phyloP scores from a whole-genome alignment of 2,888 invertebrate species.

The Chesias legatella region DNA sequence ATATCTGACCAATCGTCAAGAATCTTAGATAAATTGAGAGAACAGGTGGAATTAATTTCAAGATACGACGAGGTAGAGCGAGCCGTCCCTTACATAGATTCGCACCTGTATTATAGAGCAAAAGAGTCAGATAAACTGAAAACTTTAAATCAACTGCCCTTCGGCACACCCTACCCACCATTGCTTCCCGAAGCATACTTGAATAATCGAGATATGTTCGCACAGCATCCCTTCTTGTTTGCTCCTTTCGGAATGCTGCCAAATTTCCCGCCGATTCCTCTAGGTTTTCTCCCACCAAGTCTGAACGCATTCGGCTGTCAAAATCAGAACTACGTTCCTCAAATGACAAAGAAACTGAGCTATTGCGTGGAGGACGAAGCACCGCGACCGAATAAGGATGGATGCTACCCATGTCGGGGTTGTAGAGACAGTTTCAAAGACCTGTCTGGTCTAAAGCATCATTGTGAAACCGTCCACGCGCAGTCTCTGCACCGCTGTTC shows the following conservation, averaged over 20 bases:
- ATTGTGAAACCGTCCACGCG: conserved; percentile 85
- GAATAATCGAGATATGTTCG: conserved; percentile 63
- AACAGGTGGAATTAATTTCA: conserved; percentile 90
- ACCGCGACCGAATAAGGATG: conserved; percentile 83
- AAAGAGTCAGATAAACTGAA: conserved; percentile 63
- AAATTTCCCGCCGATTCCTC: conserved; percentile 68
- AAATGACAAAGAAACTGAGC: conserved; percentile 64
- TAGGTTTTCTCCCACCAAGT: conserved; percentile 68
- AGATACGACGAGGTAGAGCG: conserved; percentile 87
- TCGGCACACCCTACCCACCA: conserved; percentile 58
- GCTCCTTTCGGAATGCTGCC: conserved; percentile 74
- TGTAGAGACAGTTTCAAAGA: conserved; percentile 84
- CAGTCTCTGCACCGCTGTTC: conserved; percentile 87
- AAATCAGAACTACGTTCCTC: conserved; percentile 59
- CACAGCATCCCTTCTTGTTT: conserved; percentile 70
- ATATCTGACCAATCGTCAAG: conserved; percentile 69
- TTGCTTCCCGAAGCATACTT: conserved; percentile 63
- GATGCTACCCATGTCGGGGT: conserved; percentile 84
- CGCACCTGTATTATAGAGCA: conserved; percentile 64
- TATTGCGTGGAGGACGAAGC: conserved; percentile 85
- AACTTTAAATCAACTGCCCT: conserved; percentile 53
- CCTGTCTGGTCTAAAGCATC: conserved; percentile 83
- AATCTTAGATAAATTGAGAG: conserved; percentile 78
- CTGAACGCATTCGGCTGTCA: conserved; percentile 65
- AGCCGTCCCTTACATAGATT: conserved; percentile 79